phyloP scores from a whole-genome alignment of 2,888 invertebrate species.

The Ophion slaviceki region DNA sequence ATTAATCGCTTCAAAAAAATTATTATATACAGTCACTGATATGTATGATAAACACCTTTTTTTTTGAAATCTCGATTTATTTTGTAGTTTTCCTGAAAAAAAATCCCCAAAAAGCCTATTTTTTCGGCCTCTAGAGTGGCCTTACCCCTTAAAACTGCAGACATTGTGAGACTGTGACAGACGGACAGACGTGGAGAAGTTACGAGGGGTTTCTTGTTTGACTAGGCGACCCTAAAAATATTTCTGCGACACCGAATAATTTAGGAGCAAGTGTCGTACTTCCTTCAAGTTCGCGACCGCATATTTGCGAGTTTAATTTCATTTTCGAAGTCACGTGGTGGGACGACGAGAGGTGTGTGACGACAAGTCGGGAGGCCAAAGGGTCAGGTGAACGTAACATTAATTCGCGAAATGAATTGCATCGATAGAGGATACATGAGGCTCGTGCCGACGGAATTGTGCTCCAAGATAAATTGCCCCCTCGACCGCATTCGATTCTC shows the following conservation, averaged over 20 bases:
- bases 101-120: no score
- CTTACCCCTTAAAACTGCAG: no score
- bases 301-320: constrained; percentile 9
- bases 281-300: not conserved
- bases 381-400: constrained; percentile 23
- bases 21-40: no score
- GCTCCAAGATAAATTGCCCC: constrained; percentile 57
- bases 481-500: constrained; percentile 48
- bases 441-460: constrained; percentile 54
- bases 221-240: no score
- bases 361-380: not conserved
- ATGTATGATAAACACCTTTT: no score
- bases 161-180: no score
- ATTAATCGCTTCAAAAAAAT: no score
- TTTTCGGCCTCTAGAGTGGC: no score
- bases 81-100: no score
- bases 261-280: not conserved
- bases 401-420: constrained; percentile 57
- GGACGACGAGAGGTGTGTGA: not conserved
- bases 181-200: no score
- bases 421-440: constrained; percentile 53
- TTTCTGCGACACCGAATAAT: not conserved
- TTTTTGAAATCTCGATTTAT: no score
- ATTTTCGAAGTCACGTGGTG: not conserved
- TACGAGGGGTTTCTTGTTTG: no score